Conservation (phyloP, 2,113 vertebrate genomes). For the Suricata suricatta region DNA sequence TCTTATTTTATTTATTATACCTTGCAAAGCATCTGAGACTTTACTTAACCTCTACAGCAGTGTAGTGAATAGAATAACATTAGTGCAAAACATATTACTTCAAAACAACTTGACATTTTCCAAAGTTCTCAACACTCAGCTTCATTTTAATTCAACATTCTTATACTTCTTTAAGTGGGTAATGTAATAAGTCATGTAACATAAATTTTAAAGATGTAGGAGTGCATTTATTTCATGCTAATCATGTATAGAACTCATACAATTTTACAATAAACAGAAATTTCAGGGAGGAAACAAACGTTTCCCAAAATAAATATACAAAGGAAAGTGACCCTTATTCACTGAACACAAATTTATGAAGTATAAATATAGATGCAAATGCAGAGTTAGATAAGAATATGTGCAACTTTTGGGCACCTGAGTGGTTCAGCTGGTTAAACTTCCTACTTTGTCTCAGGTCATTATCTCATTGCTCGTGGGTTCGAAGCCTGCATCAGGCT, state of each 20-base stretch:
- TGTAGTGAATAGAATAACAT: neutral
- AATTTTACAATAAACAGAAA: neutral
- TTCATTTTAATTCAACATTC: constrained; percentile 50
- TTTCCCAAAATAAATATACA: constrained; percentile 17
- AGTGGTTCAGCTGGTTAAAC: no score
- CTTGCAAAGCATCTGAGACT: constrained; percentile 5
- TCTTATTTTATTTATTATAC: neutral
- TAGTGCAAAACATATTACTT: constrained; percentile 41
- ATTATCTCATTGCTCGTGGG: no score
- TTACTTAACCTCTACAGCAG: neutral
- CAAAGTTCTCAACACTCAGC: constrained; percentile 35
- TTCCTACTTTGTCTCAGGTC: no score
- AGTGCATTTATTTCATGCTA: neutral
- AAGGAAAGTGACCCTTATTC: neutral
- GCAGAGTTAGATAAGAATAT: neutral
- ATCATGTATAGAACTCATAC: neutral
- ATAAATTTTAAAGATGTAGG: constrained; percentile 47
- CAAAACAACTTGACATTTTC: constrained; percentile 68
- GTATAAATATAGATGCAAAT: neutral
- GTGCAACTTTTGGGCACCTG: neutral
- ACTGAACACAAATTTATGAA: neutral
- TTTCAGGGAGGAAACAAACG: neutral
- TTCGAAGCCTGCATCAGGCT: no score
- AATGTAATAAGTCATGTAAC: constrained; percentile 22
- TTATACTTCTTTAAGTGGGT: constrained; percentile 28